These are phyloP conservation scores for Zapus hudsonius DNA, from an alignment of 2,113 vertebrate species.

Conservation along the genomic window DNA sequence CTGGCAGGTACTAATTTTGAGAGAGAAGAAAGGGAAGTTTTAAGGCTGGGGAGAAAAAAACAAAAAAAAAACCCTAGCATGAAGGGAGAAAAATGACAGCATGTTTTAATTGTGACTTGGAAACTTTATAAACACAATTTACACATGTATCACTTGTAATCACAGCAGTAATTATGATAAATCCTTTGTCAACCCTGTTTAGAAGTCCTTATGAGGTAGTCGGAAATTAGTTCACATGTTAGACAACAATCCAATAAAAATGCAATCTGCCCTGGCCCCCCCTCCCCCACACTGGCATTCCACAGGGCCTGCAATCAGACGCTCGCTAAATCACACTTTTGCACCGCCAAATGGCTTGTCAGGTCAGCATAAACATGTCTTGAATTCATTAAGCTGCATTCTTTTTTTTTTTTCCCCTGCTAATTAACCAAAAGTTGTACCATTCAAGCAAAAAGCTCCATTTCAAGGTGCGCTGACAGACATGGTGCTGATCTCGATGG, in stretches of 20 bases:
- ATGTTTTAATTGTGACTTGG: slow-evolving; percentile 85
- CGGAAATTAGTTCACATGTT: slow-evolving; percentile 83
- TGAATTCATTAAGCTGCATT: slow-evolving; percentile 86
- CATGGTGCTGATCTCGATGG: background rate
- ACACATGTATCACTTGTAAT: slow-evolving; percentile 82
- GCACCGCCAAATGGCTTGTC: slow-evolving; percentile 83
- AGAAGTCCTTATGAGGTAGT: slow-evolving; percentile 84
- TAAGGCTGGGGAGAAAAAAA: slow-evolving; percentile 56
- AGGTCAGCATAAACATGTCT: slow-evolving; percentile 86
- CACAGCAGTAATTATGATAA: slow-evolving; percentile 87
- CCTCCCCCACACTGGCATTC: slow-evolving; percentile 82
- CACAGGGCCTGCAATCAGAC: slow-evolving; percentile 84
- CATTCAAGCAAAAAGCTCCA: slow-evolving; percentile 77
- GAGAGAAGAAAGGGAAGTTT: slow-evolving; percentile 77
- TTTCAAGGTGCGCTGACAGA: slow-evolving; percentile 73
- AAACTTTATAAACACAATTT: slow-evolving; percentile 85
- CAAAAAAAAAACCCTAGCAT: slow-evolving; percentile 33
- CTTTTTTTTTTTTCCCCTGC: slow-evolving; percentile 62
- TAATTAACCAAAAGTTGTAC: slow-evolving; percentile 83
- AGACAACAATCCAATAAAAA: slow-evolving; percentile 82
- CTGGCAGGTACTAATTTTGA: slow-evolving; percentile 86
- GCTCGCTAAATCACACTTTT: slow-evolving; percentile 84
- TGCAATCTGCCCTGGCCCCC: slow-evolving; percentile 74
- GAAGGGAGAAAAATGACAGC: slow-evolving; percentile 66
- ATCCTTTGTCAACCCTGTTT: slow-evolving; percentile 85